Evolutionary conservation across 2,113 vertebrate species (phyloP), one percentile per base, ranked within the genome.

Genomic region (Gopherus flavomarginatus): DNA sequence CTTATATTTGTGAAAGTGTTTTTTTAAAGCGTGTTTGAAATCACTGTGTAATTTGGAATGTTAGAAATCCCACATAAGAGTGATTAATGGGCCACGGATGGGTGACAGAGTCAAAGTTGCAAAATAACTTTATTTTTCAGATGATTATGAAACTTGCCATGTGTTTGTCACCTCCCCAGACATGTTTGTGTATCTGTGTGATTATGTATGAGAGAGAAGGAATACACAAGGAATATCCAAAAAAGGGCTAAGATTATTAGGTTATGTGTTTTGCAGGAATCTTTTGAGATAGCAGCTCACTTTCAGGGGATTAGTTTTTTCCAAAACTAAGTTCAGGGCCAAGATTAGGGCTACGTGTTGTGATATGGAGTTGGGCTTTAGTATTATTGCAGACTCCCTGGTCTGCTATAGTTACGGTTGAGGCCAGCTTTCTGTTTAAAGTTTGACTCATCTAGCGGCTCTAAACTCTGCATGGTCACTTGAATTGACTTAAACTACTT

Each of bases 91-190:
- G n/a, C 6, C 12, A 11, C 47, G 19, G 31, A n/a, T 17, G 31
- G 31, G 29, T 75, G 50, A 29, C 38, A 69, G 42, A 31, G 50
- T 13, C 35, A 44, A 35, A n/a, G 17, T 2, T 6, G 35, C 81
- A 52, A 80, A 59, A 47, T 44, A 5, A 5, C 1, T 62, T 54
- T 4, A 8, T 90, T 57, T 50, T 83, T 57, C 1, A 2, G 9
- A 57, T 1, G 9, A 72, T 75, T 77, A 22, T 72, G 88, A 35
- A 4, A 44, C 21, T 56, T 44, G 2, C 13, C 38, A 0, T 3
- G 1, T 5, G 80, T 27, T 54, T 77, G 1, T 1, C 1, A 5
- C 3, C 83, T 47, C 83, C 2, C n/a, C 3, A 3, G 62, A n/a
- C 35, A 0, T 6, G 38, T 13, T 13, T 26, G n/a, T 77, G 21